Conservation (phyloP, 1,140 invertebrate genomes). For the Zeugodacus cucurbitae region DNA sequence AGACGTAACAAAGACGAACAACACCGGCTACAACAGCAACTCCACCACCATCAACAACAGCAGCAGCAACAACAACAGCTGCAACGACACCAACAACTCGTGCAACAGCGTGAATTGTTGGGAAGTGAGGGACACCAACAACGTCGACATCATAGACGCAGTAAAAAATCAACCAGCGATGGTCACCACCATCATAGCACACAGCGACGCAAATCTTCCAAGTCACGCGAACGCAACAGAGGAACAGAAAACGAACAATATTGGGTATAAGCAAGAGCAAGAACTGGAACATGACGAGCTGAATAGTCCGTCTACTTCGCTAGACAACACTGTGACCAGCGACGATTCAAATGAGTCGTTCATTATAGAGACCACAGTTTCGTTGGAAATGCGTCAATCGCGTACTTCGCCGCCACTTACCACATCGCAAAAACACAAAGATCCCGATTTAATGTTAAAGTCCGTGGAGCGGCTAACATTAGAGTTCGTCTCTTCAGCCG, state of each 20-base stretch:
- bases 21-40: slow-evolving; percentile 45
- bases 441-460: slow-evolving; percentile 76
- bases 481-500: slow-evolving; percentile 72
- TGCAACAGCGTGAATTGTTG: slow-evolving; percentile 25
- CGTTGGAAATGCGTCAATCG: slow-evolving; percentile 43
- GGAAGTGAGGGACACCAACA: slow-evolving; percentile 1
- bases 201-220: slow-evolving; percentile 48
- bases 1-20: slow-evolving; percentile 58
- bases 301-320: slow-evolving; percentile 65
- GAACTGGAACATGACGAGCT: slow-evolving; percentile 55
- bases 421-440: slow-evolving; percentile 67
- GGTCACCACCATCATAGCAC: slow-evolving; percentile 35
- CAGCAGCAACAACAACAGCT: slow-evolving; percentile 41
- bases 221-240: slow-evolving; percentile 45
- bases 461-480: slow-evolving; percentile 74
- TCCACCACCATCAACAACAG: slow-evolving; percentile 42
- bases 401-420: background rate
- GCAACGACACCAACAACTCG: slow-evolving; percentile 24
- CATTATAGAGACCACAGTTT: slow-evolving; percentile 57
- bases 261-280: slow-evolving; percentile 56
- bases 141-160: slow-evolving; percentile 54
- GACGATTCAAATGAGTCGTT: slow-evolving; percentile 61
- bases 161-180: slow-evolving; percentile 56
- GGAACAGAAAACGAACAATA: slow-evolving; percentile 54
- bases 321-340: slow-evolving; percentile 54